Base-by-base conservation (phyloP, 2,888 invertebrate genomes). In the Melikaiella ostensackeni region DNA sequence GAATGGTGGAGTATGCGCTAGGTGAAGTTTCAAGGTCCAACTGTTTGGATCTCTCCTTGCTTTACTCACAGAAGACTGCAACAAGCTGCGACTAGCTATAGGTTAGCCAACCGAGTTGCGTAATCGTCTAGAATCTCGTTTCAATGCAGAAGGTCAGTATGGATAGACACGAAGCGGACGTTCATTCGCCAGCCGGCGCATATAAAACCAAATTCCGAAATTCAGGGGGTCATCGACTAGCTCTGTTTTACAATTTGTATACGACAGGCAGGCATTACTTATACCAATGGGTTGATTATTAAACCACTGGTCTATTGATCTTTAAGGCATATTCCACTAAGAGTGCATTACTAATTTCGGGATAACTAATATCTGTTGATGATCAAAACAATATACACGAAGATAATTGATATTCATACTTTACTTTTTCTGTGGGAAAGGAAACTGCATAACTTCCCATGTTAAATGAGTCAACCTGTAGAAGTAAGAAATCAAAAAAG, bases 61-160 rank as follows among this genome's bases (percentile, higher is more conserved):
- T 75, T 33, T 70, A 33, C 50, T 30, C 50, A 11, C n/a, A 50
- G 70, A 74, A 27, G 46, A 76, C 59, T 77, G 59, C 77, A 66
- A 77, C 55, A 24, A 77, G 64, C 70, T 78, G 59, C 74, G 35
- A 70, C 57, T 76, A 61, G 38, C 76, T 77, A 76, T 64, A 77
- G 78, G 82, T 80, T 78, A 80, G 79, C 78, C 61, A 82, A 80
- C 78, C 73, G 50, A 55, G 75, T 82, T 82, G 78, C 79, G 80
- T 77, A 82, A 82, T 59, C 73, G 38, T 74, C 75, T 77, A 77
- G 80, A 79, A 59, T 73, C 75, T 70, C 59, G 61, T 61, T 77
- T 77, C 50, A 76, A 77, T 61, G 75, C 59, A 73, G 79, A 81
- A 81, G 81, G 79, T 79, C 79, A 76, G 13, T 50, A 70, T 70